Conservation (phyloP, 1,140 invertebrate species). For the Leptoteleia sp. region DNA sequence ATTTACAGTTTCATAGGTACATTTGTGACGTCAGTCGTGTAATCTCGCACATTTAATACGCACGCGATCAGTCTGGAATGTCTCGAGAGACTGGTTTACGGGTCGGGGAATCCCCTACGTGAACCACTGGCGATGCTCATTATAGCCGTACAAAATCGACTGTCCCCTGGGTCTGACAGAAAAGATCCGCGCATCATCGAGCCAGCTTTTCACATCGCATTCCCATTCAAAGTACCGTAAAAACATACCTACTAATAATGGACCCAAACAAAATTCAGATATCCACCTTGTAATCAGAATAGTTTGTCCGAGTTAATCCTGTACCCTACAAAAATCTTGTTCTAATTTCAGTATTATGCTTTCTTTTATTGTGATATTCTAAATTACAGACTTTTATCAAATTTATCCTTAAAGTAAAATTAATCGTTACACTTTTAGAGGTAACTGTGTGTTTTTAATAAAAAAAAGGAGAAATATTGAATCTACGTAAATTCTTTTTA, state of each 20-base stretch:
- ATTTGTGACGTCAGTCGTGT: constrained; percentile 46
- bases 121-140: constrained; percentile 64
- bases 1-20: constrained; percentile 32
- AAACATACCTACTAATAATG: constrained; percentile 34
- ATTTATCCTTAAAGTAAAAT: no score
- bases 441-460: no score
- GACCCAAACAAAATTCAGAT: no score
- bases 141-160: constrained; percentile 42
- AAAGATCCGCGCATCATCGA: constrained; percentile 61
- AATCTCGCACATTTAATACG: constrained; percentile 61
- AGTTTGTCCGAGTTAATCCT: no score
- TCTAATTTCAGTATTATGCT: no score
- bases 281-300: no score
- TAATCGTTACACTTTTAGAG: no score
- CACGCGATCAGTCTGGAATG: constrained; percentile 55
- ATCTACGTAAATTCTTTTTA: no score
- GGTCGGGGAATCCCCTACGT: constrained; percentile 57
- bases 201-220: constrained; percentile 38
- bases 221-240: constrained; percentile 56
- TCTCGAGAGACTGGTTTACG: constrained; percentile 70
- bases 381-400: no score
- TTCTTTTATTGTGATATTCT: no score
- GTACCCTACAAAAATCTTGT: no score
- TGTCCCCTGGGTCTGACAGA: constrained; percentile 34
- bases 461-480: no score